Evolutionary conservation across 2,888 invertebrate genomes (phyloP).

Genomic region (Eristalis arbustorum): DNA sequence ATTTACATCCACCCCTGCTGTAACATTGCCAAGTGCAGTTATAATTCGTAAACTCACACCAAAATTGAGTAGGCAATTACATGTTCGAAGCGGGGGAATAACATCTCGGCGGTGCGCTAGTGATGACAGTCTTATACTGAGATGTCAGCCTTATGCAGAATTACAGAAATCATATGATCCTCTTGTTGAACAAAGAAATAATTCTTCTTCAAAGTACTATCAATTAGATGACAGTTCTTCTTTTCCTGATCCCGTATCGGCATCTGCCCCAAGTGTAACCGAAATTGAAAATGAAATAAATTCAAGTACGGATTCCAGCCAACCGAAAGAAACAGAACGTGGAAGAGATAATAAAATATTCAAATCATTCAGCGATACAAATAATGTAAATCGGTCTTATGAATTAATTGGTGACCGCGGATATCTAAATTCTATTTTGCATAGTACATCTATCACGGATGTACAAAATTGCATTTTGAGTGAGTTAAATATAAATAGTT

Average conservation of each 20-base stretch:
- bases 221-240: background rate
- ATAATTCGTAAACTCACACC: constrained; percentile 71
- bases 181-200: background rate
- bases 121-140: constrained; percentile 37
- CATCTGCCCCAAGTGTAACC: constrained; percentile 7
- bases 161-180: background rate
- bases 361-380: constrained; percentile 71
- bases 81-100: constrained; percentile 43
- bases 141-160: background rate
- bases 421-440: constrained; percentile 26
- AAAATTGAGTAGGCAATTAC: constrained; percentile 68
- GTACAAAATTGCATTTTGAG: constrained; percentile 49
- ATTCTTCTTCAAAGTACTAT: background rate
- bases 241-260: constrained; percentile 4
- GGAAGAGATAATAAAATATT: constrained; percentile 46
- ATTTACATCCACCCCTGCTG: constrained; percentile 6
- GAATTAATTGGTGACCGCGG: constrained; percentile 22
- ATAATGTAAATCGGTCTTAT: constrained; percentile 48
- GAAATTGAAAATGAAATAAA: constrained; percentile 14
- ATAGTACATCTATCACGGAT: constrained; percentile 40
- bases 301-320: background rate
- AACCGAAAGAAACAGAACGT: background rate
- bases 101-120: constrained; percentile 38
- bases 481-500: constrained; percentile 43
- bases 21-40: constrained; percentile 48